phyloP scores from a whole-genome alignment of 2,888 invertebrate species.

The Nomada ruficornis region DNA sequence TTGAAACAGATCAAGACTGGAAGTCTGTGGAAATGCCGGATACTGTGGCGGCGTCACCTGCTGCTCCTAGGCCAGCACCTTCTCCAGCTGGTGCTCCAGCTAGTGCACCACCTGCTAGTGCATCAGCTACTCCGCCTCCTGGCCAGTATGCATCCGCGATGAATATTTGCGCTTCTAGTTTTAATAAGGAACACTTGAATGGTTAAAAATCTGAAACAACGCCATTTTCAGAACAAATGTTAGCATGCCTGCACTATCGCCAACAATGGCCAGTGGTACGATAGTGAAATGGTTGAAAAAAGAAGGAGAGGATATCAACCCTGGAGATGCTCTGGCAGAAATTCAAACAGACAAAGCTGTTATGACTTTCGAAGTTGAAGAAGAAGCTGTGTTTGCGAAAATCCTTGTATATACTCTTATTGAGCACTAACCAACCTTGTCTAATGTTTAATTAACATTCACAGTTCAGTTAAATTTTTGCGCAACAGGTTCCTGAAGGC shows the following conservation, averaged over 20 bases:
- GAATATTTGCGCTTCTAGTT: background rate
- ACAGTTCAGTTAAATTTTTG: slow-evolving; percentile 6
- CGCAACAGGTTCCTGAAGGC: slow-evolving; percentile 84
- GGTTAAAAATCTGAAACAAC: background rate
- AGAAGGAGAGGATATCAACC: slow-evolving; percentile 85
- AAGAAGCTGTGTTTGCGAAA: slow-evolving; percentile 87
- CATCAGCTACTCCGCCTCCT: slow-evolving; percentile 71
- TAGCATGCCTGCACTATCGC: slow-evolving; percentile 87
- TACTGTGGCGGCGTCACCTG: slow-evolving; percentile 38
- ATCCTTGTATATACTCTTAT: slow-evolving; percentile 84
- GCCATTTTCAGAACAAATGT: slow-evolving; percentile 78
- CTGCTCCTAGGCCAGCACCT: slow-evolving; percentile 44
- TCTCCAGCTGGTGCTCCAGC: slow-evolving; percentile 44
- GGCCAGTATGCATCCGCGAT: slow-evolving; percentile 77
- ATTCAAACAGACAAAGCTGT: slow-evolving; percentile 89
- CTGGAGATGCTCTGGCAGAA: slow-evolving; percentile 88
- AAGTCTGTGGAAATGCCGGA: slow-evolving; percentile 84
- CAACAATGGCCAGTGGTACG: slow-evolving; percentile 88
- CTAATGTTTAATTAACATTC: background rate
- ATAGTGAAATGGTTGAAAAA: slow-evolving; percentile 86
- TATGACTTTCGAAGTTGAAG: slow-evolving; percentile 87
- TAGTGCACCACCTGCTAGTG: slow-evolving; percentile 17
- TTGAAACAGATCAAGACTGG: slow-evolving; percentile 88
- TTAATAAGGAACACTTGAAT: background rate
- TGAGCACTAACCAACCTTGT: background rate